A percentile compares a stretch with the other conserved stretches of the same genome.
Conservation (phyloP, 1,140 invertebrate genomes). For the Brachionus asplanchnoidis region DNA sequence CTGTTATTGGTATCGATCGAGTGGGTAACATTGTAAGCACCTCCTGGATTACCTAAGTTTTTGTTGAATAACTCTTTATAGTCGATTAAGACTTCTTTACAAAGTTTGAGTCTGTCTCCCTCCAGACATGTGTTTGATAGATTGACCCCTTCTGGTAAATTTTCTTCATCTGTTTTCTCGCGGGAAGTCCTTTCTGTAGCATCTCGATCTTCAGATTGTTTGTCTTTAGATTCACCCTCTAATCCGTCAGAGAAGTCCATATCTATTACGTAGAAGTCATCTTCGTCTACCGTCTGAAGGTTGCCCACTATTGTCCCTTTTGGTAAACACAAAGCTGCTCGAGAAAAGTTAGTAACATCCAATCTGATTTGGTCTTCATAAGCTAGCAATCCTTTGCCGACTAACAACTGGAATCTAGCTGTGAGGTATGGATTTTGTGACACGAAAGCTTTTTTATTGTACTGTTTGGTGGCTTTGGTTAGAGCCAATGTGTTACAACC, state of each 20-base stretch:
- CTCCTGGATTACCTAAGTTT: neutral
- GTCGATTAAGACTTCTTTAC: neutral
- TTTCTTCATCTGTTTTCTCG: too few species aligned
- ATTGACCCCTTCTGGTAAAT: too few species aligned
- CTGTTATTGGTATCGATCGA: neutral
- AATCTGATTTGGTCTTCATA: neutral
- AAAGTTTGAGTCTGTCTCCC: neutral
- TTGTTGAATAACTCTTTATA: neutral
- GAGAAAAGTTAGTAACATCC: neutral
- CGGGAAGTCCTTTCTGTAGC: too few species aligned
- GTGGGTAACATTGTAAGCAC: neutral
- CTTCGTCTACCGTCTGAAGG: neutral
- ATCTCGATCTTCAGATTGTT: neutral
- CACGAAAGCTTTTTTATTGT: neutral
- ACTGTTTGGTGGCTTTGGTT: neutral
- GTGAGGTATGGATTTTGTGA: neutral
- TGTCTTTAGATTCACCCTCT: neutral
- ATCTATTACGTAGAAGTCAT: neutral
- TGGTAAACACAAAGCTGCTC: neutral
- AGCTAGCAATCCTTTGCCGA: neutral
- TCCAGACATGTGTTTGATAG: too few species aligned
- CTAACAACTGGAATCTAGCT: neutral
- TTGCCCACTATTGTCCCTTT: neutral
- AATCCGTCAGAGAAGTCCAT: neutral
- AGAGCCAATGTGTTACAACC: neutral